phyloP scores from a whole-genome alignment of 2,113 vertebrate genomes.

The Balaeniceps rex region DNA sequence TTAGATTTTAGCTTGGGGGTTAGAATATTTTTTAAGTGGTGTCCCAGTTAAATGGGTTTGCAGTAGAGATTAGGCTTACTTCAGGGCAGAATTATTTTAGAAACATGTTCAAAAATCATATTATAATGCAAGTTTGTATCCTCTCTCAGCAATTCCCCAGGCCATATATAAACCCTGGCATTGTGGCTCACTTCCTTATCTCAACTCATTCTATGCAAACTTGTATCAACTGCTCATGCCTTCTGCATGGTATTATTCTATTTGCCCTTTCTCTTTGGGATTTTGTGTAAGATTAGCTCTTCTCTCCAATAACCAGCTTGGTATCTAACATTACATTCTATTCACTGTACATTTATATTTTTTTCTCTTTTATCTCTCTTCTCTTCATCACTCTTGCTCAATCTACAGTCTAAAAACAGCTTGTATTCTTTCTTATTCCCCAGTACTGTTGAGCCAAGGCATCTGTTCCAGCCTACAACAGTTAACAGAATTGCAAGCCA shows the following conservation, averaged over 20 bases:
- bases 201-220: not conserved
- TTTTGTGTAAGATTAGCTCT: not conserved
- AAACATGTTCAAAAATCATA: not conserved
- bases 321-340: not conserved
- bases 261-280: not conserved
- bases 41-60: slow-evolving; percentile 7
- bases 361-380: not conserved
- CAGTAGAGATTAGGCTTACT: not conserved
- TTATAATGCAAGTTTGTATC: not conserved
- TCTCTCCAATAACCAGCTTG: not conserved
- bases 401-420: not conserved
- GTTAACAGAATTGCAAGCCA: not conserved
- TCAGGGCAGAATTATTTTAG: slow-evolving; percentile 23
- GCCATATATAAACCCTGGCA: not conserved
- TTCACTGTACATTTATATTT: not conserved
- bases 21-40: not conserved
- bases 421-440: slow-evolving; percentile 15
- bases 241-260: not conserved
- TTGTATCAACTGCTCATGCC: not conserved
- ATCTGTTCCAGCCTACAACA: slow-evolving; percentile 40
- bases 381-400: not conserved
- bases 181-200: not conserved
- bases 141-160: not conserved
- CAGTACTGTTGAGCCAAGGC: slow-evolving; percentile 7
- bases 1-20: not conserved